Percentiles rank a stretch among this genome's conserved stretches.
Evolutionary conservation across 1,140 invertebrate genomes (phyloP).

Genomic region (Acyrthosiphon pisum): DNA sequence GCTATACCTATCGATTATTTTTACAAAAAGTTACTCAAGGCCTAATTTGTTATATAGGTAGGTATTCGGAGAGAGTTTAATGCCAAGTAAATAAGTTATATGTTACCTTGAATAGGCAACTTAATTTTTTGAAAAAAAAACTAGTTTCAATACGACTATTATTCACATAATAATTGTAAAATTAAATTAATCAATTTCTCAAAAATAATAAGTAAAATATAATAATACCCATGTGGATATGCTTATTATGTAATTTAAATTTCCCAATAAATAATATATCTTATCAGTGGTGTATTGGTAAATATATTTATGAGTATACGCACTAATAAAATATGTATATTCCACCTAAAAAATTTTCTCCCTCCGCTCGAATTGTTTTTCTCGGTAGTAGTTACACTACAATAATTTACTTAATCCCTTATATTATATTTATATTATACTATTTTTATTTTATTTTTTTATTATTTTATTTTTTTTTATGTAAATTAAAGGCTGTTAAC

Average conservation of each 20-base stretch:
- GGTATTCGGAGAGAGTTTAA: not conserved
- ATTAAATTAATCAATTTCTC: not conserved
- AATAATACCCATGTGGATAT: too few species aligned
- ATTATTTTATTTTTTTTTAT: too few species aligned
- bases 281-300: too few species aligned
- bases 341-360: too few species aligned
- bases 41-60: not conserved
- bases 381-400: too few species aligned
- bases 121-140: not conserved
- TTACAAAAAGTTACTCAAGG: not conserved
- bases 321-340: too few species aligned
- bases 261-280: not conserved
- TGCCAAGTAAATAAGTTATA: not conserved
- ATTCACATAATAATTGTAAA: not conserved
- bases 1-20: not conserved
- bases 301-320: too few species aligned
- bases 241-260: not conserved
- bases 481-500: too few species aligned
- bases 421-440: too few species aligned
- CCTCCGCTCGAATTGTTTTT: too few species aligned
- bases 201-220: not conserved
- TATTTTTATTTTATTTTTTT: too few species aligned
- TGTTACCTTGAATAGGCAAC: not conserved
- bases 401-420: too few species aligned
- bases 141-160: not conserved